Conservation (phyloP, 2,113 vertebrate species). For the Macaca fascicularis region T2T-MFA8v1.1 NC_088395.1:39815001-39815500, state of each 20-base stretch:
- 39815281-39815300: no score
- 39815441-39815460: no score
- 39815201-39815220: background rate
- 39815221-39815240: slow-evolving; percentile 27
- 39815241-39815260: background rate
- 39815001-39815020: background rate
- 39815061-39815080: background rate
- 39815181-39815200: slow-evolving; percentile 9
- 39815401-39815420: no score
- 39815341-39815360: no score
- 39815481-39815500: no score
- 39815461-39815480: no score
- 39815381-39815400: no score
- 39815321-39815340: no score
- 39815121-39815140: background rate
- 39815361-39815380: no score
- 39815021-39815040: background rate
- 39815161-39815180: background rate
- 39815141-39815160: background rate
- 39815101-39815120: background rate
- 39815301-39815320: no score
- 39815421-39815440: no score
- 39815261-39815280: no score
- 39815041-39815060: background rate
- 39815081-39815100: background rate